Percentiles rank a stretch among this genome's conserved stretches.
These are phyloP conservation scores for Platanista minor DNA, from an alignment of 2,113 vertebrate species.

Conservation along the genomic window DNA sequence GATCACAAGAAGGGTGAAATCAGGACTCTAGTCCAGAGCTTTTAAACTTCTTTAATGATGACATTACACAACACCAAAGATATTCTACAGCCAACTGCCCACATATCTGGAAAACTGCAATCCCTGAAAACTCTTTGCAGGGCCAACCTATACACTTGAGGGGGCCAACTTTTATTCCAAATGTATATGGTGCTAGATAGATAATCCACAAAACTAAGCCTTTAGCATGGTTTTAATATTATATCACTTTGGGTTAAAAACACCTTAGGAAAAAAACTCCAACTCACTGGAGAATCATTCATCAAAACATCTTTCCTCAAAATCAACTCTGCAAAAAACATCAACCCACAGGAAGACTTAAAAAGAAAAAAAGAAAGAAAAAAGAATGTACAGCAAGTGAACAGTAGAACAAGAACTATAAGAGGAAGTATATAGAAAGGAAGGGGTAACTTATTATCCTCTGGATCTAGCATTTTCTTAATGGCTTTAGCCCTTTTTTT, in stretches of 20 bases:
- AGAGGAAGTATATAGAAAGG: background rate
- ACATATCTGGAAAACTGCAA: background rate
- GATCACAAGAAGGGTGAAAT: background rate
- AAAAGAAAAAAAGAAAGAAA: background rate
- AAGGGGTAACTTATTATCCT: background rate
- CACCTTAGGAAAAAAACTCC: background rate
- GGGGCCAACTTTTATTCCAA: background rate
- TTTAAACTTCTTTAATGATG: background rate
- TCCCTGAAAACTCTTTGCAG: background rate
- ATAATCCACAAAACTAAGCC: background rate
- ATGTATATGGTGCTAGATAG: background rate
- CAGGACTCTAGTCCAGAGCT: background rate
- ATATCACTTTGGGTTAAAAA: background rate
- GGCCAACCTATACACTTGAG: background rate
- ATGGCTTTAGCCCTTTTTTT: background rate
- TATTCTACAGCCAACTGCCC: background rate
- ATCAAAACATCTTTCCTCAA: background rate
- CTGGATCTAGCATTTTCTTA: background rate
- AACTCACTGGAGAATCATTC: background rate
- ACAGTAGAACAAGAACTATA: background rate
- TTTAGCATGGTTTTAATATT: background rate
- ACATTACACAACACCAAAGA: background rate
- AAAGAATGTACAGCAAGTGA: background rate
- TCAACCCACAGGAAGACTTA: background rate
- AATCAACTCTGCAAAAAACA: conserved; percentile 27